Percentiles rank a stretch among this genome's conserved stretches.
Evolutionary conservation across 2,888 invertebrate genomes (phyloP).

Genomic region (Drosophila fulvimacula): DNA sequence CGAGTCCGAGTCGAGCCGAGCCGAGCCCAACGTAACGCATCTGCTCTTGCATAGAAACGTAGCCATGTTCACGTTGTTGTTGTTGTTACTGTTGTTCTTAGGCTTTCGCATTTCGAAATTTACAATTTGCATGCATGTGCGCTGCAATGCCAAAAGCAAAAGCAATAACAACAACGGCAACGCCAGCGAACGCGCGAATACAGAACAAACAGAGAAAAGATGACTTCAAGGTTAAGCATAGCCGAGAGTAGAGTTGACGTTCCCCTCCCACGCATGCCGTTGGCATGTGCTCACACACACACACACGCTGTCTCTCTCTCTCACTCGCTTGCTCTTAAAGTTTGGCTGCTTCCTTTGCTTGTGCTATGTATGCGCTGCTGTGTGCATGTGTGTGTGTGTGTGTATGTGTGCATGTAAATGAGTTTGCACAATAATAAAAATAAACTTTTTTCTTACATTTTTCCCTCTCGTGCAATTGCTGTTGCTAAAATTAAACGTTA

Average conservation of each 20-base stretch:
- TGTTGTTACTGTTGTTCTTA: conserved; percentile 21
- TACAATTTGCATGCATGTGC: conserved; percentile 76
- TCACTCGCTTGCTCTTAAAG: conserved; percentile 43
- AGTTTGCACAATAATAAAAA: conserved; percentile 65
- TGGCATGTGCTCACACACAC: conserved; percentile 9
- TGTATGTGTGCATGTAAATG: conserved; percentile 57
- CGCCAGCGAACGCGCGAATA: conserved; percentile 42
- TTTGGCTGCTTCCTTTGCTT: conserved; percentile 52
- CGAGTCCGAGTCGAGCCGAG: no score
- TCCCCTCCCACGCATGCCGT: conserved; percentile 43
- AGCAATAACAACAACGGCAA: conserved; percentile 17
- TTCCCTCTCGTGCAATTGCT: conserved; percentile 62
- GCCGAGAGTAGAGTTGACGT: conserved; percentile 61
- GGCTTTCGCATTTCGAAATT: conserved; percentile 66
- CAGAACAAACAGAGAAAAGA: conserved; percentile 55
- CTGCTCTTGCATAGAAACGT: conserved; percentile 57
- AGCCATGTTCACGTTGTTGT: conserved; percentile 49
- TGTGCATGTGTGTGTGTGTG: not conserved
- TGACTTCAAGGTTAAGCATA: conserved; percentile 66
- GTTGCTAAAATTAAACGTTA: conserved; percentile 63
- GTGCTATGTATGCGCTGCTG: not conserved
- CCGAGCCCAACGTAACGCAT: conserved; percentile 58
- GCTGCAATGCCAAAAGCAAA: conserved; percentile 24
- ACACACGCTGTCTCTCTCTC: not conserved
- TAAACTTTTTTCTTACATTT: conserved; percentile 63